Evolutionary conservation across 1,140 invertebrate genomes (phyloP).

Genomic region (Sitodiplosis mosellana): DNA sequence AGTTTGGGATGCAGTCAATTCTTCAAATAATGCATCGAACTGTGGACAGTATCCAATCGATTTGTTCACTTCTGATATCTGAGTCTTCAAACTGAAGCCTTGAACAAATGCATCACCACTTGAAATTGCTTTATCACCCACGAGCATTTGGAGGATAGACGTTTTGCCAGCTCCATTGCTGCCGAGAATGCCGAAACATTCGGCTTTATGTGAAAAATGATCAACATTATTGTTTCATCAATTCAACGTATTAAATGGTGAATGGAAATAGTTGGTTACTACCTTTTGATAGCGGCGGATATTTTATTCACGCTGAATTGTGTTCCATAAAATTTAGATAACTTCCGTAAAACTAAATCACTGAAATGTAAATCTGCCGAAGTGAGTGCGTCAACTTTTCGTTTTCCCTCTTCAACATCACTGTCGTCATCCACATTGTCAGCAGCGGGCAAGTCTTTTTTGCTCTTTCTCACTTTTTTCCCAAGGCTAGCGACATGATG

Average conservation of each 20-base stretch:
- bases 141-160: conserved; percentile 57
- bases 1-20: conserved; percentile 55
- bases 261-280: conserved; percentile 4
- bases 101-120: conserved; percentile 27
- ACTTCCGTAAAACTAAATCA: conserved; percentile 27
- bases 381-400: conserved; percentile 16
- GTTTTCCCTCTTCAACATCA: conserved; percentile 28
- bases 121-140: conserved; percentile 34
- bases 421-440: conserved; percentile 19
- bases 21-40: conserved; percentile 53
- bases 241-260: conserved; percentile 1
- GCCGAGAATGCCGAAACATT: conserved; percentile 68
- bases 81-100: conserved; percentile 27
- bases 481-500: background rate
- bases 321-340: conserved; percentile 49
- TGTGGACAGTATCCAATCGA: conserved; percentile 52
- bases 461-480: no score
- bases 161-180: conserved; percentile 61
- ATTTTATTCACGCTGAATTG: conserved; percentile 53
- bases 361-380: conserved; percentile 15
- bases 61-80: conserved; percentile 31
- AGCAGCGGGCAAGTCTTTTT: no score
- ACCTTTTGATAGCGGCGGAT: conserved; percentile 37
- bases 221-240: no score
- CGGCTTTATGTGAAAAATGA: no score